phyloP scores from a whole-genome alignment of 2,888 invertebrate species.

The Conistra vaccinii region DNA sequence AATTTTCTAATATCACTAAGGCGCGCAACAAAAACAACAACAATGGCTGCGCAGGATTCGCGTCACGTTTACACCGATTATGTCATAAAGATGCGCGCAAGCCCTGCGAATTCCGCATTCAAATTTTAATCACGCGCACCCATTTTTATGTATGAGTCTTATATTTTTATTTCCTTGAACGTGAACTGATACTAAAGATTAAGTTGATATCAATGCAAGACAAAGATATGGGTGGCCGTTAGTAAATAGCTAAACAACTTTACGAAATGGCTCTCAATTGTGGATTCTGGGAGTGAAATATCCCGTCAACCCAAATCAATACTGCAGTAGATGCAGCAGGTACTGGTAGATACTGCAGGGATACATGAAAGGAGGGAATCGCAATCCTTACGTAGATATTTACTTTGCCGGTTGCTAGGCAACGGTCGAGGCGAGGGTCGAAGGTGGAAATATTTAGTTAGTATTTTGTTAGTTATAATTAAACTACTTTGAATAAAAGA shows the following conservation, averaged over 20 bases:
- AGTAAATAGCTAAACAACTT: neutral
- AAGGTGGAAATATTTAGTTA: too few species aligned
- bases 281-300: neutral
- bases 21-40: slow-evolving; percentile 47
- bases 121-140: slow-evolving; percentile 63
- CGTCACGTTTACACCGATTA: slow-evolving; percentile 61
- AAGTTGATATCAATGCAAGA: slow-evolving; percentile 25
- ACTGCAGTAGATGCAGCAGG: too few species aligned
- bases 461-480: too few species aligned
- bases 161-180: slow-evolving; percentile 66
- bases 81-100: slow-evolving; percentile 62
- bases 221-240: slow-evolving; percentile 21
- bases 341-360: too few species aligned
- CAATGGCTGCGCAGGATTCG: slow-evolving; percentile 58
- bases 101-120: slow-evolving; percentile 59
- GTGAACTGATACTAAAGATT: slow-evolving; percentile 57
- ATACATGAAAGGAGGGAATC: neutral
- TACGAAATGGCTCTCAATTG: neutral
- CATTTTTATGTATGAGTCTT: slow-evolving; percentile 47
- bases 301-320: too few species aligned
- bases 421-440: too few species aligned
- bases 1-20: slow-evolving; percentile 56
- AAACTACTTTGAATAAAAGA: too few species aligned
- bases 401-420: too few species aligned
- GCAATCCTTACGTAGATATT: too few species aligned